Evolutionary conservation across 2,113 vertebrate species (phyloP), one percentile per base, ranked within the genome.

Genomic region (Tupaia chinensis): DNA sequence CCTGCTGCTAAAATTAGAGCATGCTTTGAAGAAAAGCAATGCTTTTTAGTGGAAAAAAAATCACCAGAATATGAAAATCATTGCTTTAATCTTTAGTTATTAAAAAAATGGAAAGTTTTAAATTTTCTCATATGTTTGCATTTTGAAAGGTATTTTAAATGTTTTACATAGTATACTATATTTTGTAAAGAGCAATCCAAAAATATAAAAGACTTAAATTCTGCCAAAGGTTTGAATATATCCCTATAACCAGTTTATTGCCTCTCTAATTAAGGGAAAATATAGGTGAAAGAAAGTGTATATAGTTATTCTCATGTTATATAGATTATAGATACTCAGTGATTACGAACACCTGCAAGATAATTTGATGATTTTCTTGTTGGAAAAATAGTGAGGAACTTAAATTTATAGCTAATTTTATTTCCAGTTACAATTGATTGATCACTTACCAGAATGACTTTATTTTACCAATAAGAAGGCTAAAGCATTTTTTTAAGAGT

Each of bases 1-100:
- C 78, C 68, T 95, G 70, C 74, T 93, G 72, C 68, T 94, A 97
- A 97, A 97, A 95, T 94, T 91, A 95, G 91, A 92, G 23, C 54
- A 61, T 72, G 25, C 4, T 95, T 95, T 89, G 56, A 92, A 92
- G 63, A 95, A 13, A 91, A 76, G n/a, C n/a, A n/a, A n/a, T 95
- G 12, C 70, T 95, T 69, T n/a, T 20, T 20, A n/a, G 22, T 19
- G 54, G 16, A 19, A 56, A 60, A 83, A n/a, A 44, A 44, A 63
- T n/a, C n/a, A n/a, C n/a, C n/a, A n/a, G n/a, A n/a, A n/a, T 78
- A 56, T 58, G 23, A n/a, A 94, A 92, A 87, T 25, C 20, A 70
- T 61, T 95, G 10, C 76, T 79, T 92, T 90, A 79, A 34, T 95
- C 13, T 84, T 85, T n/a, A 88, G 53, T 68, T 95, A 93, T 63